Conservation (phyloP, 2,888 invertebrate species). For the Rapana venosa region DNA sequence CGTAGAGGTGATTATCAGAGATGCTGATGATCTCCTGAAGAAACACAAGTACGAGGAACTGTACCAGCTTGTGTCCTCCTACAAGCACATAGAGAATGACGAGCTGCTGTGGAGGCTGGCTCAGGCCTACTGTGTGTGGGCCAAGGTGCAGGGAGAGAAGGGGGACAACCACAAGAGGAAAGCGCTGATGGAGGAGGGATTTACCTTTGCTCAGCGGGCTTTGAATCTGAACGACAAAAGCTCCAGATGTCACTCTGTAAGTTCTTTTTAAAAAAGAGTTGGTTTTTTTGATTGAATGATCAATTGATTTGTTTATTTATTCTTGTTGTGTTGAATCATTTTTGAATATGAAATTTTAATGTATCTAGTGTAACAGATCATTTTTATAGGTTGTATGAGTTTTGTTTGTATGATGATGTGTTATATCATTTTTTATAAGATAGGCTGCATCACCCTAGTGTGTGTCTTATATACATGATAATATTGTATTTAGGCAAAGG, state of each 20-base stretch:
- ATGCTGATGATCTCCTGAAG: constrained; percentile 43
- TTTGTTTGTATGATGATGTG: too few relatives aligned
- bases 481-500: too few relatives aligned
- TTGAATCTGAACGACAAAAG: constrained; percentile 29
- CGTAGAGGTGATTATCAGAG: constrained; percentile 37
- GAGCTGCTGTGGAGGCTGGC: constrained; percentile 51
- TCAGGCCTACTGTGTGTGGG: constrained; percentile 30
- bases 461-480: too few relatives aligned
- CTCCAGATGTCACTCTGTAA: constrained; percentile 37
- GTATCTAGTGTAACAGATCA: too few relatives aligned
- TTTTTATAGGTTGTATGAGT: too few relatives aligned
- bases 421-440: too few relatives aligned
- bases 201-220: constrained; percentile 29
- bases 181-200: constrained; percentile 43
- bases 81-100: constrained; percentile 46
- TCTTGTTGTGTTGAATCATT: too few relatives aligned
- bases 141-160: constrained; percentile 35
- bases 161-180: constrained; percentile 21
- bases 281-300: background rate
- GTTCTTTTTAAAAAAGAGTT: background rate
- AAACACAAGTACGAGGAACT: constrained; percentile 41
- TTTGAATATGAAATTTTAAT: too few relatives aligned
- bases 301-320: too few relatives aligned
- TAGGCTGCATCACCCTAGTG: too few relatives aligned
- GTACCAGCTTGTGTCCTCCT: constrained; percentile 41